Conservation (phyloP, 2,113 vertebrate species). For the Tupaia chinensis region DNA sequence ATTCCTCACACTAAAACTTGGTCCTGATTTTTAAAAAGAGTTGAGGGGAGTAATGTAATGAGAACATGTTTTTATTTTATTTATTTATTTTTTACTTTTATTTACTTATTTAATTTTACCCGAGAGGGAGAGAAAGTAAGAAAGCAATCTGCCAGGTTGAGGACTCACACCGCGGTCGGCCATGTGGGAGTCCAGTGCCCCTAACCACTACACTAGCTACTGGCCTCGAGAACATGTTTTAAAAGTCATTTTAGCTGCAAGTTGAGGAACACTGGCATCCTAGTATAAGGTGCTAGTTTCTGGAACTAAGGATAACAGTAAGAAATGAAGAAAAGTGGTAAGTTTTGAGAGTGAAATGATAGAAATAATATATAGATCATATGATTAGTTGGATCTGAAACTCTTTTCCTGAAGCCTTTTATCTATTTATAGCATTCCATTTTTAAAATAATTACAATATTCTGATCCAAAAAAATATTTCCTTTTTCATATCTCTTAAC, state of each 20-base stretch:
- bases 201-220: too few species aligned
- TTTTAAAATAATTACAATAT: conserved; percentile 35
- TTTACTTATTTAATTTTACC: too few species aligned
- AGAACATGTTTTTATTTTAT: too few species aligned
- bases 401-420: background rate
- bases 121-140: too few species aligned
- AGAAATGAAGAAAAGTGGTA: background rate
- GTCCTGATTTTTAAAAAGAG: background rate
- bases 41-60: background rate
- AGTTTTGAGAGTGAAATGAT: background rate
- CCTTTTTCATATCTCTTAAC: conserved; percentile 3
- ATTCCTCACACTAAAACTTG: background rate
- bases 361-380: background rate
- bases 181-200: too few species aligned
- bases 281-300: background rate
- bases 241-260: background rate
- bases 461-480: conserved; percentile 41
- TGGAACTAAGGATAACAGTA: background rate
- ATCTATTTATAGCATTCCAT: conserved; percentile 15
- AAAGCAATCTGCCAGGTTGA: too few species aligned
- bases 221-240: too few species aligned
- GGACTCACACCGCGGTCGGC: too few species aligned
- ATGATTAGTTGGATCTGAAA: background rate
- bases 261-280: background rate
- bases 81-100: too few species aligned